Conservation (phyloP, 2,113 vertebrate genomes). For the Pelobates fuscus region DNA sequence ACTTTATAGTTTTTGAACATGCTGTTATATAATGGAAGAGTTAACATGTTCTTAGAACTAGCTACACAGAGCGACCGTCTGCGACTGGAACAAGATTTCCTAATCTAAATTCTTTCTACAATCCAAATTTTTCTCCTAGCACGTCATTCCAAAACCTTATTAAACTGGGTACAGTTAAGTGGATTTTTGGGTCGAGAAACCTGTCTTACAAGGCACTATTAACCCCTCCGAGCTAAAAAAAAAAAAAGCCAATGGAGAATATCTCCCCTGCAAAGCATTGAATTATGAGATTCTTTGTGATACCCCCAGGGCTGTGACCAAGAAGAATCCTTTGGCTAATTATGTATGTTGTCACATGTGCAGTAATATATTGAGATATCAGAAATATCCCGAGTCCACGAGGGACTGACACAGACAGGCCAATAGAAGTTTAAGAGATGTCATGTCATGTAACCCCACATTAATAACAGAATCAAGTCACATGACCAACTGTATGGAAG, state of each 20-base stretch:
- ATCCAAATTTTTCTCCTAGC: slow-evolving; percentile 40
- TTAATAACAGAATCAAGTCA: too few relatives aligned
- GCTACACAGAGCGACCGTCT: slow-evolving; percentile 40
- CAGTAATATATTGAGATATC: slow-evolving; percentile 16
- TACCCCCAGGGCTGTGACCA: slow-evolving; percentile 11
- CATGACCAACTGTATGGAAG: too few relatives aligned
- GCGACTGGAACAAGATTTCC: slow-evolving; percentile 47
- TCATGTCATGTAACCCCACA: too few relatives aligned
- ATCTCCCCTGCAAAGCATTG: slow-evolving; percentile 33
- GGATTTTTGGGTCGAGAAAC: slow-evolving; percentile 45
- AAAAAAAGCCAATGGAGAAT: slow-evolving; percentile 32
- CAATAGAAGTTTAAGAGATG: neutral
- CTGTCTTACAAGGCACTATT: slow-evolving; percentile 29
- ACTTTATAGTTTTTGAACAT: neutral
- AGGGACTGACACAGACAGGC: slow-evolving; percentile 8
- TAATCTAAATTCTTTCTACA: slow-evolving; percentile 48
- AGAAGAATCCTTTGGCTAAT: slow-evolving; percentile 4
- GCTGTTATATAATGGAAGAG: neutral
- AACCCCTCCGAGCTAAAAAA: slow-evolving; percentile 35
- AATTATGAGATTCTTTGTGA: slow-evolving; percentile 23
- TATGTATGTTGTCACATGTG: slow-evolving; percentile 22
- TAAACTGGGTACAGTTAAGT: slow-evolving; percentile 49
- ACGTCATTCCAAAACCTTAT: slow-evolving; percentile 38
- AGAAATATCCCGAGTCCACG: neutral
- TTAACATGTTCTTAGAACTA: slow-evolving; percentile 33